A percentile compares a stretch with the other conserved stretches of the same genome.
Conservation (phyloP, 2,113 vertebrate genomes). For the Benitochromis conjunctus region DNA sequence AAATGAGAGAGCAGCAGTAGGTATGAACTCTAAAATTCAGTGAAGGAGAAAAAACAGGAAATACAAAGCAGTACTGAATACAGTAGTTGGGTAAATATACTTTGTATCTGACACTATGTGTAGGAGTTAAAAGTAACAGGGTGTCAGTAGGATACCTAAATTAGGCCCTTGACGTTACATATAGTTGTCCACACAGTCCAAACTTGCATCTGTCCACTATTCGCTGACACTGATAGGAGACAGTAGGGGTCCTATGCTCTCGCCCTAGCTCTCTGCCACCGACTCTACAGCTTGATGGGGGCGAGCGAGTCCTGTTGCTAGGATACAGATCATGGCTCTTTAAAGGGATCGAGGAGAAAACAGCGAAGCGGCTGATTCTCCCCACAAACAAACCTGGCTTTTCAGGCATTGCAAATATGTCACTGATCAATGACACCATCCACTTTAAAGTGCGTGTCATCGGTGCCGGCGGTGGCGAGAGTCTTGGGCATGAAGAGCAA, state of each 20-base stretch:
- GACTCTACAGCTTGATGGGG: constrained; percentile 22
- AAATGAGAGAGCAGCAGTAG: background rate
- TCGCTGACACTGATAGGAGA: constrained; percentile 46
- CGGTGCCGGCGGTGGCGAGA: background rate
- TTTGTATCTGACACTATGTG: background rate
- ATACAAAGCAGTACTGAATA: background rate
- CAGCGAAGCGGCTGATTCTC: constrained; percentile 41
- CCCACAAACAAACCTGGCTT: constrained; percentile 46
- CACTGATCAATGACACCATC: constrained; percentile 25
- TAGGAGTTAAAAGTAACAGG: background rate
- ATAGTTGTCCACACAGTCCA: background rate
- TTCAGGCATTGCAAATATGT: constrained; percentile 34
- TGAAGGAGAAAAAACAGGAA: background rate
- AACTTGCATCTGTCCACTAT: constrained; percentile 31
- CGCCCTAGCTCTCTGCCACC: constrained; percentile 37
- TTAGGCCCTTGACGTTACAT: background rate
- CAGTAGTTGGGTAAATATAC: background rate
- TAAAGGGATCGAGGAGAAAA: constrained; percentile 52
- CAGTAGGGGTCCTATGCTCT: constrained; percentile 45
- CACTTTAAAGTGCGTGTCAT: background rate
- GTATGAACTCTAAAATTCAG: background rate
- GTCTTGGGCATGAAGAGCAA: constrained; percentile 4
- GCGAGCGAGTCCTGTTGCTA: constrained; percentile 71
- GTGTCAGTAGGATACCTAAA: background rate
- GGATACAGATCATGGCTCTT: constrained; percentile 67